These are phyloP conservation scores for Piscicola geometra DNA, from an alignment of 2,888 invertebrate species.

Conservation along the genomic window DNA sequence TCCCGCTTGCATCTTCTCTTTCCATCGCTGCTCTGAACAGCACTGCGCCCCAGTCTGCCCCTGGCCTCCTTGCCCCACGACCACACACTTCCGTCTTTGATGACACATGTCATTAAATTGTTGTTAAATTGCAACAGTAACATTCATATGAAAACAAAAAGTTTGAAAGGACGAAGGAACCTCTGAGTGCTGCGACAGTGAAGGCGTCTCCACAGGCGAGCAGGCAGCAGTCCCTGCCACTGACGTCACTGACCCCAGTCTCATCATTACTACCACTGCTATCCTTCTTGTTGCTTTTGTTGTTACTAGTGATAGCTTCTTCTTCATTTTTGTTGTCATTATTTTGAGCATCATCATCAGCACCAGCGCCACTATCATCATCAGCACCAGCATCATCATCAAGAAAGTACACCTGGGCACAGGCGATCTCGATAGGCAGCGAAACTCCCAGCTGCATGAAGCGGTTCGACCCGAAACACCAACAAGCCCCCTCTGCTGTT, in stretches of 20 bases:
- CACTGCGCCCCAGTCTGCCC: conserved; percentile 49
- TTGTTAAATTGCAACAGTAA: background rate
- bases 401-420: background rate
- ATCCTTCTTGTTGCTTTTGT: background rate
- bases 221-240: background rate
- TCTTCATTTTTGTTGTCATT: conserved; percentile 45
- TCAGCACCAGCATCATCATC: background rate
- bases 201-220: conserved; percentile 55
- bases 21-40: background rate
- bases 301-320: conserved; percentile 43
- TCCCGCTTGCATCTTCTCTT: background rate
- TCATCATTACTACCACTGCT: background rate
- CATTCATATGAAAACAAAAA: background rate
- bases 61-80: conserved; percentile 53
- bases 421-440: conserved; percentile 40
- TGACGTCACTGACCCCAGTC: background rate
- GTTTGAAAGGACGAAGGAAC: conserved; percentile 41
- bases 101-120: no score
- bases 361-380: conserved; percentile 6
- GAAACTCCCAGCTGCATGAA: conserved; percentile 52
- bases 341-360: conserved; percentile 43
- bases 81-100: conserved; percentile 50
- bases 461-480: conserved; percentile 54
- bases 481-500: conserved; percentile 50
- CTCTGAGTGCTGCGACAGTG: conserved; percentile 51